Conservation (phyloP, 2,113 vertebrate genomes). For the Brachypodius melanocephalos region DNA sequence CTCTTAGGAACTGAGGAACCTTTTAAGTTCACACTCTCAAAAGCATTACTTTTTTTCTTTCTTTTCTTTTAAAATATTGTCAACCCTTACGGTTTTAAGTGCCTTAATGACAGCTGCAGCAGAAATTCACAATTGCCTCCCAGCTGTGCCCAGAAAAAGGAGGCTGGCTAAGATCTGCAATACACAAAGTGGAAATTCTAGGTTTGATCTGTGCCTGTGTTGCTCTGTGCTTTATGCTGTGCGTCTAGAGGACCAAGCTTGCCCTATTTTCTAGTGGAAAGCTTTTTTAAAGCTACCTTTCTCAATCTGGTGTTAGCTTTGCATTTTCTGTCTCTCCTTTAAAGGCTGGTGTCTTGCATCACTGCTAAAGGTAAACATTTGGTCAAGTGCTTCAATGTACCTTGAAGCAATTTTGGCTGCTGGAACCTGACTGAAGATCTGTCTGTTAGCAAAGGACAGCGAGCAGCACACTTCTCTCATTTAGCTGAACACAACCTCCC, state of each 20-base stretch:
- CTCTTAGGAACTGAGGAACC: background rate
- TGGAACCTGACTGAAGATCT: background rate
- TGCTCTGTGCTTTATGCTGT: background rate
- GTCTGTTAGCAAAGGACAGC: background rate
- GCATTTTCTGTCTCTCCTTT: background rate
- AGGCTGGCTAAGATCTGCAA: background rate
- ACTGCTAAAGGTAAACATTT: accelerated
- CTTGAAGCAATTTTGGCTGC: background rate
- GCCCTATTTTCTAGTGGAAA: background rate
- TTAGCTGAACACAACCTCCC: background rate
- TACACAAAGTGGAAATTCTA: background rate
- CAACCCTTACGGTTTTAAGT: background rate
- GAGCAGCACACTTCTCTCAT: background rate
- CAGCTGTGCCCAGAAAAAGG: background rate
- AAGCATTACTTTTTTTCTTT: background rate
- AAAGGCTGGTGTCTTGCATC: background rate
- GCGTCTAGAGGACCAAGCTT: background rate
- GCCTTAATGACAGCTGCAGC: background rate
- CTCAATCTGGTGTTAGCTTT: background rate
- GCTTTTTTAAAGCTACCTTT: background rate
- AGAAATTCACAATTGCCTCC: background rate
- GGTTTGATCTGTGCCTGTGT: background rate
- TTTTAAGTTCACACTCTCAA: background rate
- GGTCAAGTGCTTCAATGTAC: background rate
- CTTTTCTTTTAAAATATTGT: background rate